Evolutionary conservation across 2,113 vertebrate species (phyloP).

Genomic region (Eclectus roratus): DNA sequence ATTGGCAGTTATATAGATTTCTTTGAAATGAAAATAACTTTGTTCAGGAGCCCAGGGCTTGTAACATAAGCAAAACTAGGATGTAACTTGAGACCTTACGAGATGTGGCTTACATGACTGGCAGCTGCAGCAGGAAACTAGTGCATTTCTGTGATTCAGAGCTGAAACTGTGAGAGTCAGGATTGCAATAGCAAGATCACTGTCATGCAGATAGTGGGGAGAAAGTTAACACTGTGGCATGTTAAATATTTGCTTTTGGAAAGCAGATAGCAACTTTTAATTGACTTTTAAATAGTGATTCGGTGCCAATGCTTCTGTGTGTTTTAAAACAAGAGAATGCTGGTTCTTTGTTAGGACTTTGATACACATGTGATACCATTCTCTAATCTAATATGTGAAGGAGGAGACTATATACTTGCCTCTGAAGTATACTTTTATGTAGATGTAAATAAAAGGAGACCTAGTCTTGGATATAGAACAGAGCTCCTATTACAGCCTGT

Average conservation of each 20-base stretch:
- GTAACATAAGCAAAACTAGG: neutral
- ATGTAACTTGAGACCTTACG: neutral
- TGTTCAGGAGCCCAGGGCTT: neutral
- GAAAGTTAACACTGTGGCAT: neutral
- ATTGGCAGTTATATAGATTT: neutral
- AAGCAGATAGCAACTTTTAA: neutral
- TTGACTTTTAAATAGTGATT: neutral
- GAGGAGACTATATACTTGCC: neutral
- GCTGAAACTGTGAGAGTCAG: neutral
- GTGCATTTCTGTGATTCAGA: neutral
- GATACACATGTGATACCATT: neutral
- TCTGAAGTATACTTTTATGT: neutral
- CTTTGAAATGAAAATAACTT: neutral
- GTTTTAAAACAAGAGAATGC: neutral
- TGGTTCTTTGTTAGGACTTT: neutral
- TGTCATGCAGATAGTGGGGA: neutral
- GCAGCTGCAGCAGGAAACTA: neutral
- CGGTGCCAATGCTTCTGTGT: neutral
- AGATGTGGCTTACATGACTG: neutral
- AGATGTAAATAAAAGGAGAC: neutral
- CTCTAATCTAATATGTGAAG: neutral
- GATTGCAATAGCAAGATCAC: neutral
- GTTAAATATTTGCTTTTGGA: neutral
- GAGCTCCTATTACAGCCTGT: accelerated
- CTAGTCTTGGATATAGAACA: neutral